phyloP scores from a whole-genome alignment of 2,888 invertebrate genomes.

The Dynastes hyllus region DNA sequence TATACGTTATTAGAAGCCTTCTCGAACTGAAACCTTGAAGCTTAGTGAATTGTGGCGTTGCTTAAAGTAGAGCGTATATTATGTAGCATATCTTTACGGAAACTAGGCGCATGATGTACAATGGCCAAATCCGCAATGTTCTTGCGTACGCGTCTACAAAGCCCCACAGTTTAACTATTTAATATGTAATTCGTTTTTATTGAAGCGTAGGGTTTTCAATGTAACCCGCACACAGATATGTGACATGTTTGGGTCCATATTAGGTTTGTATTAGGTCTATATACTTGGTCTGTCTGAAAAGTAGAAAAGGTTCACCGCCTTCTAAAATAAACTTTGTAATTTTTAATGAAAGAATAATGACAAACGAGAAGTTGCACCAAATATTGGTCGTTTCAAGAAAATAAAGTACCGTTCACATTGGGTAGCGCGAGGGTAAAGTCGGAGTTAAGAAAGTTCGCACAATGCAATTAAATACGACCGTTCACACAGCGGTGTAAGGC shows the following conservation, averaged over 20 bases:
- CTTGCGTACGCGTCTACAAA: slow-evolving; percentile 15
- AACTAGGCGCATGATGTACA: background rate
- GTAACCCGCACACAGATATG: slow-evolving; percentile 22
- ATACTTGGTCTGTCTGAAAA: no score
- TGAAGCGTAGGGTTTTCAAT: slow-evolving; percentile 3
- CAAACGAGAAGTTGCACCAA: no score
- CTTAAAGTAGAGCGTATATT: background rate
- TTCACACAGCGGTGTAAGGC: no score
- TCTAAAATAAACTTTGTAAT: no score
- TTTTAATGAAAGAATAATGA: no score
- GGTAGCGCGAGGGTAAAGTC: no score
- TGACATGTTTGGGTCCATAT: background rate
- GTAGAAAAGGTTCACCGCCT: no score
- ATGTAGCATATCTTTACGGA: background rate
- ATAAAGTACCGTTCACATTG: no score
- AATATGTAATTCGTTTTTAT: slow-evolving; percentile 27
- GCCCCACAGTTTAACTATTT: slow-evolving; percentile 26
- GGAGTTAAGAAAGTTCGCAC: no score
- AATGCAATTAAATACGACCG: no score
- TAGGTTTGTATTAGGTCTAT: background rate
- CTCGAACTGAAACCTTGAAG: background rate
- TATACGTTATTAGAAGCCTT: no score
- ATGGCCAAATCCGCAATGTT: slow-evolving; percentile 25
- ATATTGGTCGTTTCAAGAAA: no score
- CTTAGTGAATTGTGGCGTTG: background rate